Evolutionary conservation across 1,140 invertebrate species (phyloP), one percentile per base, ranked within the genome.

Genomic region (Trinorchestia longiramus): DNA sequence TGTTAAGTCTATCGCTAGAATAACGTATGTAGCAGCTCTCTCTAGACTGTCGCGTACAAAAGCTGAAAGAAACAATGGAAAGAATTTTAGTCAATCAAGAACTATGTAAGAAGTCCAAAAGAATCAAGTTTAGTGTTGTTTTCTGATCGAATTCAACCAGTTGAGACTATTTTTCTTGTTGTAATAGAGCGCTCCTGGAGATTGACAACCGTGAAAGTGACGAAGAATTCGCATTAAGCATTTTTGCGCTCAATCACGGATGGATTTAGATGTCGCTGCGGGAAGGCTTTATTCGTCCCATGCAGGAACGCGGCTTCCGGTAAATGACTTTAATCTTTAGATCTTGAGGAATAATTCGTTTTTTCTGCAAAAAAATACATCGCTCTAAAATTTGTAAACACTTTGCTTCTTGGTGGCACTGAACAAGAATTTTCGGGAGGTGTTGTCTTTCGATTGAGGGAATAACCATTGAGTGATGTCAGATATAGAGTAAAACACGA

Each of bases 171-270:
- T 94, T 47, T 94, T 94, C 92, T 44, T 19, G 92, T 47, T 45
- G 43, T 94, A 94, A 94, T 94, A 45, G 92, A 94, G 92, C 44
- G 92, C 43, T 94, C 43, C 44, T 45, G 92, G 11, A 94, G 92
- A 94, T 94, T 94, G 92, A 43, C 92, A 94, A 47, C 92, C 92
- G 92, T 94, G 92, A 94, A 94, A 94, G 92, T 94, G 92, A 94
- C 92, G 92, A 94, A 43, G 92, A 44, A 47, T 45, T 94, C 92
- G 44, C 92, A 45, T 94, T 94, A 94, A 36, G 62, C 88, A 94
- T 94, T 94, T 94, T 94, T 94, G 23, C 43, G 41, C 44, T 28
- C 41, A 94, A 45, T 44, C 44, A 45, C 43, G 43, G 88, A 45
- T 47, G 36, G 92, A 94, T 43, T 94, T 94, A 94, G 92, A 94